phyloP scores from a whole-genome alignment of 2,888 invertebrate species.

The Xestoiulus laeticollis region DNA sequence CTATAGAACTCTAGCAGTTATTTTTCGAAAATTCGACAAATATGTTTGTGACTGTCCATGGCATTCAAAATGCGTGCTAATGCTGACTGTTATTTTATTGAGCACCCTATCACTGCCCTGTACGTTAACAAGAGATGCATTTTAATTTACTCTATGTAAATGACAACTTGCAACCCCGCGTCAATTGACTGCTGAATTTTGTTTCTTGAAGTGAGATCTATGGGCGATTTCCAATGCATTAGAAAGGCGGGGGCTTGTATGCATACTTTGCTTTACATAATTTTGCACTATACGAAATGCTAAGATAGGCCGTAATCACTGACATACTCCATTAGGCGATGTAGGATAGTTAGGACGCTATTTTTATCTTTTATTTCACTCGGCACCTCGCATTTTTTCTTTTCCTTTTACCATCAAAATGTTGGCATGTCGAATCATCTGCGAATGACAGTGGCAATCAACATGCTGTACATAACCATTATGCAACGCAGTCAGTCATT shows the following conservation, averaged over 20 bases:
- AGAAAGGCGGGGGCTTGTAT: not conserved
- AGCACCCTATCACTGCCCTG: too few relatives aligned
- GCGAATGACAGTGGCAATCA: conserved; percentile 17
- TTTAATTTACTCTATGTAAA: not conserved
- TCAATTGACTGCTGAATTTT: not conserved
- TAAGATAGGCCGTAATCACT: conserved; percentile 17
- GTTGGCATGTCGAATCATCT: conserved; percentile 15
- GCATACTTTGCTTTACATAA: conserved; percentile 11
- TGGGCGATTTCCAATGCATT: not conserved
- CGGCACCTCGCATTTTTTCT: not conserved
- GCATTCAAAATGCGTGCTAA: too few relatives aligned
- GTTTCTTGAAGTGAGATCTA: not conserved
- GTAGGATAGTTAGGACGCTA: not conserved
- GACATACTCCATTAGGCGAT: not conserved
- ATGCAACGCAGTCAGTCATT: not conserved
- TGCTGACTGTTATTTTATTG: too few relatives aligned
- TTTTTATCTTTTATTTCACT: conserved; percentile 14
- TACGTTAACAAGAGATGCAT: not conserved
- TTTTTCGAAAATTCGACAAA: too few relatives aligned
- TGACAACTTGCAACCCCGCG: not conserved
- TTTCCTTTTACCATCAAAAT: conserved; percentile 8
- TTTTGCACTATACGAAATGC: not conserved
- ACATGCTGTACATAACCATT: not conserved
- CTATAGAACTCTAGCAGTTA: too few relatives aligned
- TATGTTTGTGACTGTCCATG: too few relatives aligned